Percentiles rank a stretch among this genome's conserved stretches.
phyloP scores from a whole-genome alignment of 2,888 invertebrate species.

The Latrodectus elegans region DNA sequence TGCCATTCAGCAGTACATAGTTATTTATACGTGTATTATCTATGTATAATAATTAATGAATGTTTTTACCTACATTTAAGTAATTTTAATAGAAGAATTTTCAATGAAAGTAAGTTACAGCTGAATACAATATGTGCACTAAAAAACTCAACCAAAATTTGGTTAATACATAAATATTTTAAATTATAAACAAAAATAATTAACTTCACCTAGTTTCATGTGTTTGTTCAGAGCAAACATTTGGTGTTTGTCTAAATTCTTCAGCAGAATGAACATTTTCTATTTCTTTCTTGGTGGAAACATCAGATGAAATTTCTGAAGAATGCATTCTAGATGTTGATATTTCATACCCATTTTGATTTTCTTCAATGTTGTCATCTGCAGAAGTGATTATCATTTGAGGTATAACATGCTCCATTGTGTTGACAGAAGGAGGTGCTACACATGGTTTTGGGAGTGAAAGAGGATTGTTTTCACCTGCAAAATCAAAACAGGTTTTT shows the following conservation, averaged over 20 bases:
- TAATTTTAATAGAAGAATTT: no score
- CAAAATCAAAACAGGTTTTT: no score
- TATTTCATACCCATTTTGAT: conserved; percentile 11
- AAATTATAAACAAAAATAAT: background rate
- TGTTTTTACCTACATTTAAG: no score
- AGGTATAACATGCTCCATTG: conserved; percentile 48
- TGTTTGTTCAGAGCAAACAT: background rate
- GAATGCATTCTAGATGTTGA: background rate
- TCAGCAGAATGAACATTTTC: background rate
- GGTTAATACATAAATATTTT: background rate
- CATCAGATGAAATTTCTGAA: conserved; percentile 14
- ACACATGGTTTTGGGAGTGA: conserved; percentile 33
- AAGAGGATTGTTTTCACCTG: conserved; percentile 11
- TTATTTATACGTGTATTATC: no score
- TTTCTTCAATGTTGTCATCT: conserved; percentile 26
- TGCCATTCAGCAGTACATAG: no score
- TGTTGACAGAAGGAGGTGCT: background rate
- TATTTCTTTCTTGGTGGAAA: background rate
- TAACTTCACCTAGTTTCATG: conserved; percentile 11
- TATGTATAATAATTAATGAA: no score
- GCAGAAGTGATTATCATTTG: conserved; percentile 59
- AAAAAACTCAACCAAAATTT: no score
- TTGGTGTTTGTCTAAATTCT: background rate
- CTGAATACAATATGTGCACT: no score
- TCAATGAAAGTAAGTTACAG: no score